Conservation (phyloP, 2,797 vertebrate species). For the Poecilia picta region DNA sequence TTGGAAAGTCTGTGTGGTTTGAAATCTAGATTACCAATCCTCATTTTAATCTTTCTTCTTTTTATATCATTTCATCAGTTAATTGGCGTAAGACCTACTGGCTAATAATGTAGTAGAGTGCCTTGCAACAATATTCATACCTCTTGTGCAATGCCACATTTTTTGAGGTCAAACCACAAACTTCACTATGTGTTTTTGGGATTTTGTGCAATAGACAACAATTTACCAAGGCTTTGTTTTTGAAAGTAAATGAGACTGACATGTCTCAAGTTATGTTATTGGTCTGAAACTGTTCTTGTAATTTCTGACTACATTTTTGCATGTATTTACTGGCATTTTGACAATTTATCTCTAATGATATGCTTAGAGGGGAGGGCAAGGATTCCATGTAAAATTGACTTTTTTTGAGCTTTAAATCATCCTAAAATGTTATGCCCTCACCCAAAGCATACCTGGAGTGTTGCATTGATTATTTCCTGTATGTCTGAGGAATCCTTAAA, state of each 20-base stretch:
- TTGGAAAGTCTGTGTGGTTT: slow-evolving; percentile 50
- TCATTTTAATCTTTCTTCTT: slow-evolving; percentile 31
- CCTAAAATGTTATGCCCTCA: too few relatives aligned
- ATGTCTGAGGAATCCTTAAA: too few relatives aligned
- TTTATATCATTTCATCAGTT: slow-evolving; percentile 16
- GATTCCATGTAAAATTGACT: too few relatives aligned
- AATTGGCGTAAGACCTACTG: background rate
- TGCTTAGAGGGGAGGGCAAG: too few relatives aligned
- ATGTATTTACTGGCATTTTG: background rate
- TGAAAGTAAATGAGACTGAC: background rate
- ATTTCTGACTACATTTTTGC: background rate
- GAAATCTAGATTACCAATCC: slow-evolving; percentile 13
- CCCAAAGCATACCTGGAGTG: too few relatives aligned
- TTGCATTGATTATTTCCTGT: too few relatives aligned
- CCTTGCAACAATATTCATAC: slow-evolving; percentile 10
- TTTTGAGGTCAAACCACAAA: background rate
- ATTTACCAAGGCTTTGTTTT: background rate
- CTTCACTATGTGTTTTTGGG: background rate
- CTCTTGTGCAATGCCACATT: background rate
- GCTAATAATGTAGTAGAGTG: background rate
- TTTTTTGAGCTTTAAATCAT: too few relatives aligned
- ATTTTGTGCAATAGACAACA: slow-evolving; percentile 1
- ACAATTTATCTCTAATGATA: background rate
- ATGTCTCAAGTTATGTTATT: background rate
- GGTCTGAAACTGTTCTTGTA: background rate